A percentile compares a stretch with the other conserved stretches of the same genome.
Conservation (phyloP, 2,113 vertebrate genomes). For the Cygnus buccinator region DNA sequence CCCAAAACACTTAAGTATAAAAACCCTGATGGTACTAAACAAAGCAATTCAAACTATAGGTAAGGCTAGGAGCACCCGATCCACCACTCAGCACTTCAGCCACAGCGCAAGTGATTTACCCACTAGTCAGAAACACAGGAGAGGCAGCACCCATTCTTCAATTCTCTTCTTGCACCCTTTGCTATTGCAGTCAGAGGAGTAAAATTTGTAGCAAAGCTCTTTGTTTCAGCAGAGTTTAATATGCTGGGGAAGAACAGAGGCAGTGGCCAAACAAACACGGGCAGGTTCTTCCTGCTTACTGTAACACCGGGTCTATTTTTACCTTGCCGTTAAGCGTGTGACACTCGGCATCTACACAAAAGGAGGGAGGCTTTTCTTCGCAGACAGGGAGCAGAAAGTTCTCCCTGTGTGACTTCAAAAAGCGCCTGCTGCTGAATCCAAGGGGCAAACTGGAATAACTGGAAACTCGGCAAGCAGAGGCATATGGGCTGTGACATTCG, state of each 20-base stretch:
- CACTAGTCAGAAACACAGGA: neutral
- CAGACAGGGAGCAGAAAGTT: neutral
- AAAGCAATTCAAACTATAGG: neutral
- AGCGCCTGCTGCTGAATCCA: neutral
- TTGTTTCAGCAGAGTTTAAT: neutral
- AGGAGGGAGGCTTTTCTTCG: neutral
- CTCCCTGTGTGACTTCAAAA: neutral
- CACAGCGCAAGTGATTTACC: neutral
- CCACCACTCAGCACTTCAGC: neutral
- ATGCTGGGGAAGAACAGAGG: neutral
- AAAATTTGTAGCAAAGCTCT: neutral
- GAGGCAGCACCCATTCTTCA: neutral
- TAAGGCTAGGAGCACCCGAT: neutral
- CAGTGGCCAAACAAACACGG: neutral
- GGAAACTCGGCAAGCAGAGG: conserved; percentile 22
- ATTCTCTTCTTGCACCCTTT: neutral
- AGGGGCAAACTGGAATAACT: conserved; percentile 38
- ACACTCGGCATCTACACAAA: neutral
- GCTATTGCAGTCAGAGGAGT: neutral
- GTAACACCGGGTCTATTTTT: neutral
- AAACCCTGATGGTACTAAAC: neutral
- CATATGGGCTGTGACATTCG: neutral
- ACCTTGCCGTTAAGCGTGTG: rapidly evolving
- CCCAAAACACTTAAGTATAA: neutral
- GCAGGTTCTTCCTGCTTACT: neutral